A percentile compares a stretch with the other conserved stretches of the same genome.
These are phyloP conservation scores for Peromyscus leucopus DNA, from an alignment of 2,113 vertebrate species.

Conservation along the genomic window DNA sequence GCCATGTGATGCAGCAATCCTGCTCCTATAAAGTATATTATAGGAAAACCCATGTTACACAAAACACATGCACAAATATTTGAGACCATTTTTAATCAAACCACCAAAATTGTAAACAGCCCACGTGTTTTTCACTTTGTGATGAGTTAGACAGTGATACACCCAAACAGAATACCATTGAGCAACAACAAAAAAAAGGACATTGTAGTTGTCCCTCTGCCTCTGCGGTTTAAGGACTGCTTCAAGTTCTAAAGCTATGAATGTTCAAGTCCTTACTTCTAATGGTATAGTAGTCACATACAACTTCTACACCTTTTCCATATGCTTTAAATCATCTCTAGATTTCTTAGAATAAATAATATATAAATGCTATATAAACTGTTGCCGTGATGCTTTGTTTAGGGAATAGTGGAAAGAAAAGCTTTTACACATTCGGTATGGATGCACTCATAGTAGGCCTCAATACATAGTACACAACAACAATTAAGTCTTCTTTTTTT, in stretches of 20 bases:
- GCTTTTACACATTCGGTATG: neutral
- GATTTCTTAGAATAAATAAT: neutral
- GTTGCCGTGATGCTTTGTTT: neutral
- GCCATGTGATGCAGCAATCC: neutral
- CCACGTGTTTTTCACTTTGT: neutral
- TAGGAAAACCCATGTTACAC: neutral
- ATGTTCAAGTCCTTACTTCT: neutral
- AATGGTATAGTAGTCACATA: neutral
- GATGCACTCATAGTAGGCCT: neutral
- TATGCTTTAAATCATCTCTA: constrained; percentile 20
- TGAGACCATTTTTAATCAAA: neutral
- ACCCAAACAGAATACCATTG: neutral
- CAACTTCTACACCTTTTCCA: no score
- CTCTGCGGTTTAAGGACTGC: neutral
- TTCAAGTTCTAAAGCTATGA: neutral
- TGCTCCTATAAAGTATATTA: neutral
- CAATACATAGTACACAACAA: neutral
- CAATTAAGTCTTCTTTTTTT: neutral
- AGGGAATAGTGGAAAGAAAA: neutral
- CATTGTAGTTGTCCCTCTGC: neutral
- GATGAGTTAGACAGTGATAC: neutral
- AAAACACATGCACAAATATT: neutral
- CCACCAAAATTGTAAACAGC: neutral
- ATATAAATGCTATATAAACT: neutral
- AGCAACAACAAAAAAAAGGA: neutral